Base-by-base conservation (phyloP, 1,140 invertebrate species). In the Cyrtorhinus lividipennis region DNA sequence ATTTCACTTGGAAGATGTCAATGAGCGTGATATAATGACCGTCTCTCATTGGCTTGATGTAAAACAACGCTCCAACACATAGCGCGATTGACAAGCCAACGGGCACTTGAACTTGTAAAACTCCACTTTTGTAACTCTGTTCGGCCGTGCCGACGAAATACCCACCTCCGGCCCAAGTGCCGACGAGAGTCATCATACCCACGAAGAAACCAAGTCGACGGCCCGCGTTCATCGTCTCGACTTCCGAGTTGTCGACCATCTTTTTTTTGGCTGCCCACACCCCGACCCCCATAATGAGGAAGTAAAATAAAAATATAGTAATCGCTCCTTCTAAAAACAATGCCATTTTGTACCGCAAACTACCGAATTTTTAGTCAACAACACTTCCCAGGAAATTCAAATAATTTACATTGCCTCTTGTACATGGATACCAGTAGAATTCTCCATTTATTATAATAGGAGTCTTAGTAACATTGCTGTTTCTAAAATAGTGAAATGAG, bases 101-200 rank as follows among this genome's bases (percentile, higher is more conserved):
- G 2, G 88, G 88, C 5, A 87, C 85, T 72, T 90, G 87, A 73
- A 85, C 88, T 80, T 86, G 87, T 8, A 84, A 75, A 48, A 90
- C 70, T 8, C 86, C 86, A 59, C 72, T 77, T 44, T 77, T 81
- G 69, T 80, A 88, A 59, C 90, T 81, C 15, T 77, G 78, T 72
- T 90, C 88, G 1, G 87, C 86, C 24, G 88, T 88, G 59, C 87
- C 88, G 73, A 89, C 89, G 64, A 90, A 86, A 72, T 88, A 90
- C 22, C 85, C 86, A 45, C 87, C 87, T 24, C 87, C 88, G 12
- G 89, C 86, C 85, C 86, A 88, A 44, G 86, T 88, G 83, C 86
- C 85, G 65, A 86, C 85, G 73, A 89, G 85, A 1, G 86, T 87
- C 69, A 87, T 84, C 62, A 85, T 80, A 12, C 86, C 87, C n/a